Evolutionary conservation across 2,113 vertebrate species (phyloP).

Genomic region (Brachionichthys hirsutus): DNA sequence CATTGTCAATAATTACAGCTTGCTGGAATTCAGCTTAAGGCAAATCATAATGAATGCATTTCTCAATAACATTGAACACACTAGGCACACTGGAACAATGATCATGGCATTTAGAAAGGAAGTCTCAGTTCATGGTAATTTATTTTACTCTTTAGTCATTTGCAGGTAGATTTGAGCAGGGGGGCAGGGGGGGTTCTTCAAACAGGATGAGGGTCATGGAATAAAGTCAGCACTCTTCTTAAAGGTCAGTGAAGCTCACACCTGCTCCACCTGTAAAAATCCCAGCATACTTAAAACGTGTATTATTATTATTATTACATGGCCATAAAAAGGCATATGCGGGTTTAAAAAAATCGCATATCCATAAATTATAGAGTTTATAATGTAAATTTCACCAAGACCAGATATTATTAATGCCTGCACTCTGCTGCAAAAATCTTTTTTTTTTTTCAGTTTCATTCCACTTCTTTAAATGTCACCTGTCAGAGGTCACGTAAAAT

Average conservation of each 20-base stretch:
- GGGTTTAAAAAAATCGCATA: too few relatives aligned
- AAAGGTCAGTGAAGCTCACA: constrained; percentile 32
- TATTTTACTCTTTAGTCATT: not conserved
- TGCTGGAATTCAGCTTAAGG: constrained; percentile 58
- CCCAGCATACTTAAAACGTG: constrained; percentile 12
- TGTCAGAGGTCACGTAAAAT: constrained; percentile 11
- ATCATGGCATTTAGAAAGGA: constrained; percentile 15
- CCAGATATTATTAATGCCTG: constrained; percentile 5
- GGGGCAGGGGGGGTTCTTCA: constrained; percentile 6
- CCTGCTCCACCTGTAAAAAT: constrained; percentile 33
- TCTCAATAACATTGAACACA: constrained; percentile 45
- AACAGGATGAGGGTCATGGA: constrained; percentile 7
- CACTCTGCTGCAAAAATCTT: not conserved
- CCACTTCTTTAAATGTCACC: constrained; percentile 23
- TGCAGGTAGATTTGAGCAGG: constrained; percentile 10
- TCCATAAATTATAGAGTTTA: not conserved
- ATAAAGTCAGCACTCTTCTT: constrained; percentile 19
- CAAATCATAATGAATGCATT: constrained; percentile 55
- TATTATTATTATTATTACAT: not conserved
- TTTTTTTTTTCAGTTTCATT: not conserved
- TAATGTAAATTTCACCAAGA: constrained; percentile 2
- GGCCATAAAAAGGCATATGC: too few relatives aligned
- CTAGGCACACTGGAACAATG: constrained; percentile 7
- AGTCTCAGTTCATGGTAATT: constrained; percentile 8
- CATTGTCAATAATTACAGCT: constrained; percentile 57